phyloP scores from a whole-genome alignment of 2,113 vertebrate genomes.

The cattle (Bos taurus) region ARS-UCD2.0 NC_037333.1:99208001-99208500 shows the following conservation, averaged over 20 bases:
- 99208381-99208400: background rate
- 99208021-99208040: slow-evolving; percentile 49
- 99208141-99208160: slow-evolving; percentile 1
- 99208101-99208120: slow-evolving; percentile 23
- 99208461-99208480: background rate
- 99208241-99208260: background rate
- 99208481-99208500: background rate
- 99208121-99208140: background rate
- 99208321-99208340: background rate
- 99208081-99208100: slow-evolving; percentile 2
- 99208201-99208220: background rate
- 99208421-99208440: background rate
- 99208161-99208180: background rate
- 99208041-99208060: slow-evolving; percentile 4
- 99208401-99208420: background rate
- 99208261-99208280: background rate
- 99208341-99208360: background rate
- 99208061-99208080: slow-evolving; percentile 27
- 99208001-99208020: slow-evolving; percentile 48
- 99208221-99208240: background rate
- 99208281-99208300: background rate
- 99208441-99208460: background rate
- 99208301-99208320: background rate
- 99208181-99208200: background rate
- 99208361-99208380: background rate